These are phyloP conservation scores for Drosophila kohkoa DNA, from an alignment of 1,140 invertebrate species.

Conservation along the genomic window DNA sequence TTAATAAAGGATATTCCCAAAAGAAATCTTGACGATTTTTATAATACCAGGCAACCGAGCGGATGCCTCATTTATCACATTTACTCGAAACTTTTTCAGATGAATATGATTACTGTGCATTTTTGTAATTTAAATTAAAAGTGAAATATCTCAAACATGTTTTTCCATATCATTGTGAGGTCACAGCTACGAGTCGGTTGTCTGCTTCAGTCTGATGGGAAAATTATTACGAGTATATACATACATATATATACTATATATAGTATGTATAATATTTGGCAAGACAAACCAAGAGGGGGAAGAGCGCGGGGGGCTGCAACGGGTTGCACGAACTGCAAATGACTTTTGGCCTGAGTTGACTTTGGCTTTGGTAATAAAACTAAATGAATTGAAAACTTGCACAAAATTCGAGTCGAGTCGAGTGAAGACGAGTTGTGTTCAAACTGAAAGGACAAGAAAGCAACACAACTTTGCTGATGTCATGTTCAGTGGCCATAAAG, in stretches of 20 bases:
- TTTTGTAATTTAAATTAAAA: conserved; percentile 1
- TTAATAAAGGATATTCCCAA: neutral
- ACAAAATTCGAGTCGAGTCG: conserved; percentile 61
- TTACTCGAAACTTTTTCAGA: neutral
- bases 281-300: neutral
- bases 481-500: conserved; percentile 64
- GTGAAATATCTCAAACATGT: neutral
- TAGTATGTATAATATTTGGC: conserved; percentile 13
- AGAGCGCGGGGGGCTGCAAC: conserved; percentile 23
- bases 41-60: neutral
- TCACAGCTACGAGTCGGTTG: neutral
- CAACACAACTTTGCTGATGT: conserved; percentile 61
- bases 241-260: no score
- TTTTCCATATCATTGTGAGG: neutral
- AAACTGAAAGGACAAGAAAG: conserved; percentile 35
- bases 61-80: neutral
- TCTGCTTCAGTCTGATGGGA: conserved; percentile 13
- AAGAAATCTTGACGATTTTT: neutral
- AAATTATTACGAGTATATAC: conserved; percentile 13
- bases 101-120: conserved; percentile 5
- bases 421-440: conserved; percentile 37
- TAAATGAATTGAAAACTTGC: conserved; percentile 83
- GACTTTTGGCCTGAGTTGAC: conserved; percentile 54
- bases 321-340: conserved; percentile 80
- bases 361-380: conserved; percentile 66